These are phyloP conservation scores for Alcis repandata DNA, from an alignment of 2,888 invertebrate species.

Conservation along the genomic window DNA sequence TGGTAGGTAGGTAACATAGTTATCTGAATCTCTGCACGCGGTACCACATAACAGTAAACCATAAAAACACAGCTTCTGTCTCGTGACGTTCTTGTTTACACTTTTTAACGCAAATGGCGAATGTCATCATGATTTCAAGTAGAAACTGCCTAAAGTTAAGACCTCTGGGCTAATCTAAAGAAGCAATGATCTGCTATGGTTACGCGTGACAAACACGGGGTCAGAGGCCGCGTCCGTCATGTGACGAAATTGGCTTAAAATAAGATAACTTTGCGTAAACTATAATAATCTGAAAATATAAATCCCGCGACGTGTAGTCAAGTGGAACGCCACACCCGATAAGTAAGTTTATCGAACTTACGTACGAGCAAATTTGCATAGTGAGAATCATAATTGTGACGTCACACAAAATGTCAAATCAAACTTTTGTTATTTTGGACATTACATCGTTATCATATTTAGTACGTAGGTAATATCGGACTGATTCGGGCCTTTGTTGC, in stretches of 20 bases:
- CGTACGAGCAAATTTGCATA: conserved; percentile 8
- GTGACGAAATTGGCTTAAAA: conserved; percentile 60
- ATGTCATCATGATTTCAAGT: conserved; percentile 30
- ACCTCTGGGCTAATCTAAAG: conserved; percentile 37
- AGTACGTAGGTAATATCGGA: background rate
- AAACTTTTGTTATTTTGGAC: too few species aligned
- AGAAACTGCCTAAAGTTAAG: conserved; percentile 30
- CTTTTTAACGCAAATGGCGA: background rate
- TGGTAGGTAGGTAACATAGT: background rate
- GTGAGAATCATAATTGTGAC: background rate
- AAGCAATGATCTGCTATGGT: conserved; percentile 34
- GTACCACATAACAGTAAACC: background rate
- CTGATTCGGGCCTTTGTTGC: background rate
- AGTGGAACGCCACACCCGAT: conserved; percentile 48
- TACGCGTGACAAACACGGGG: conserved; percentile 35
- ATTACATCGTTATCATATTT: too few species aligned
- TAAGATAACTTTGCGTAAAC: conserved; percentile 57
- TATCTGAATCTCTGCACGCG: conserved; percentile 2
- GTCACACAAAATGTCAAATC: background rate
- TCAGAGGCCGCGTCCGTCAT: conserved; percentile 56
- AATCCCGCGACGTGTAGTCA: conserved; percentile 32
- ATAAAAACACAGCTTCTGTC: conserved; percentile 4
- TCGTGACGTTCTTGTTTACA: conserved; percentile 29
- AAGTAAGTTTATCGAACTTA: conserved; percentile 47
- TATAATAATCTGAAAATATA: conserved; percentile 52